Percentiles rank a stretch among this genome's conserved stretches.
Evolutionary conservation across 2,113 vertebrate species (phyloP).

Genomic region (Elaphurus davidianus): DNA sequence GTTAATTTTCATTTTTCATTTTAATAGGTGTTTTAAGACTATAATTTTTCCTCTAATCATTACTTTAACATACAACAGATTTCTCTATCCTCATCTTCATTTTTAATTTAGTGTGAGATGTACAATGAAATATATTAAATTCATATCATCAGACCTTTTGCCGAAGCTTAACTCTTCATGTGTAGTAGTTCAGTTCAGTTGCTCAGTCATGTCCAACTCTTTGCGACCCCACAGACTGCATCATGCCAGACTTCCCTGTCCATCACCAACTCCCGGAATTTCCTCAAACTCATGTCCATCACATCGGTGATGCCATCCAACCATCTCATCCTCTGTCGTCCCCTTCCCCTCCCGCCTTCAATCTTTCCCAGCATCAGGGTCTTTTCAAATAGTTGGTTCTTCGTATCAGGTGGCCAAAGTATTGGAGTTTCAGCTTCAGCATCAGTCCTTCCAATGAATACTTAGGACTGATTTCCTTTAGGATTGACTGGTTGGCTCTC

Average conservation of each 20-base stretch:
- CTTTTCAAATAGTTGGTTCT: not conserved
- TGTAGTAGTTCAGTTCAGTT: not conserved
- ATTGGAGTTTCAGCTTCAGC: not conserved
- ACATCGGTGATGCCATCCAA: not conserved
- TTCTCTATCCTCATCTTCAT: not conserved
- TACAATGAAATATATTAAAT: not conserved
- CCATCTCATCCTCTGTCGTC: not conserved
- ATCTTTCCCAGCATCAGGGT: not conserved
- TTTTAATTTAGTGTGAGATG: not conserved
- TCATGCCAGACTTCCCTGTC: not conserved
- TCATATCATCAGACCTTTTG: not conserved
- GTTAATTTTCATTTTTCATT: not conserved
- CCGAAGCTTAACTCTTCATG: not conserved
- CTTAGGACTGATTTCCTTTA: not conserved
- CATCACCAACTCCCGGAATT: not conserved
- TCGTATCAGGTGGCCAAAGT: accelerated
- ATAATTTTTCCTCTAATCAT: not conserved
- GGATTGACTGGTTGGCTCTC: not conserved
- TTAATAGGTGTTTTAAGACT: not conserved
- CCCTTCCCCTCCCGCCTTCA: not conserved
- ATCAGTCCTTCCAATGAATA: not conserved
- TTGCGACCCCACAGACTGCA: accelerated
- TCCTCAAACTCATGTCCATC: not conserved
- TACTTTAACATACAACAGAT: not conserved
- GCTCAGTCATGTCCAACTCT: not conserved